Evolutionary conservation across 2,888 invertebrate genomes (phyloP).

Genomic region (Phasia obesa): DNA sequence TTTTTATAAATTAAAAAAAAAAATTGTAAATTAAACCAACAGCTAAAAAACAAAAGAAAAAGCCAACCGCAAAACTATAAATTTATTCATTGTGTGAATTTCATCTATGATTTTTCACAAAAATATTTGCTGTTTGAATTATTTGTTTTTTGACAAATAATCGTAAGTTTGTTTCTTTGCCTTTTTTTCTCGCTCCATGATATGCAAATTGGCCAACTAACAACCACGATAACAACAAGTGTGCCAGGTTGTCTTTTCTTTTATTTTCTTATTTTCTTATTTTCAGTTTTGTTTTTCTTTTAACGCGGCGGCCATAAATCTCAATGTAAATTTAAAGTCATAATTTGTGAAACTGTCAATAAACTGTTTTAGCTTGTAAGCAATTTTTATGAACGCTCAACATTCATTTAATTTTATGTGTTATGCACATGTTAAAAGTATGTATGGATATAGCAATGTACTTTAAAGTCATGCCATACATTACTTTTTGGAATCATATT

Average conservation of each 20-base stretch:
- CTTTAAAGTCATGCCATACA: constrained; percentile 1
- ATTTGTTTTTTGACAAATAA: constrained; percentile 65
- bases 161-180: constrained; percentile 40
- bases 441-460: not conserved
- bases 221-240: constrained; percentile 51
- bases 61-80: constrained; percentile 15
- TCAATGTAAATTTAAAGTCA: constrained; percentile 67
- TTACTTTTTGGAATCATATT: constrained; percentile 39
- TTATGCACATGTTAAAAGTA: constrained; percentile 12
- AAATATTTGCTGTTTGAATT: constrained; percentile 34
- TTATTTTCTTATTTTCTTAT: not conserved
- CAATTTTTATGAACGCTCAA: constrained; percentile 45
- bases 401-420: constrained; percentile 39
- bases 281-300: too few species aligned
- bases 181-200: constrained; percentile 1
- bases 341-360: constrained; percentile 70
- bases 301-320: constrained; percentile 64
- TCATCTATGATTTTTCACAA: constrained; percentile 43
- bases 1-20: too few species aligned
- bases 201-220: constrained; percentile 63
- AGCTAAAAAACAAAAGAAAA: not conserved
- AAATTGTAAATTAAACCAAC: too few species aligned
- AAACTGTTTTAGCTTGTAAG: constrained; percentile 60
- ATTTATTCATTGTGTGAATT: constrained; percentile 48
- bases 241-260: constrained; percentile 40